Evolutionary conservation across 2,113 vertebrate genomes (phyloP).

Genomic region (Osmerus eperlanus): DNA sequence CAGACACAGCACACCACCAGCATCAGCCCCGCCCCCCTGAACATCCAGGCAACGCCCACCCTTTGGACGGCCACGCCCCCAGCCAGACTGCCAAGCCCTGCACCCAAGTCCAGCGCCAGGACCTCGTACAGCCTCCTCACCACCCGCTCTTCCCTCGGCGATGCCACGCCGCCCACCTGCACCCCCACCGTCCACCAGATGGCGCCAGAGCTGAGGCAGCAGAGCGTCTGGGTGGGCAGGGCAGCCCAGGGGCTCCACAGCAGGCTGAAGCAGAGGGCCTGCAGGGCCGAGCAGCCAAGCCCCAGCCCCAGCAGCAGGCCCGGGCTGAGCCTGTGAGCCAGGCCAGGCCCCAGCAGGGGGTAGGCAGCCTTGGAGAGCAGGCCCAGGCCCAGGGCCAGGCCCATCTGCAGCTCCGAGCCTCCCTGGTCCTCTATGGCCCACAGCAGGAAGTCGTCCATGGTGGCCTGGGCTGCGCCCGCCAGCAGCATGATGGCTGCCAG

Average conservation of each 20-base stretch:
- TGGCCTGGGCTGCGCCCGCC: slow-evolving; percentile 54
- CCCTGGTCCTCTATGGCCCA: slow-evolving; percentile 86
- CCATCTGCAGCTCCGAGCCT: slow-evolving; percentile 80
- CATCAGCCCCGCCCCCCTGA: slow-evolving; percentile 54
- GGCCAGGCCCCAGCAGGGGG: slow-evolving; percentile 51
- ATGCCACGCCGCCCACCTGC: slow-evolving; percentile 71
- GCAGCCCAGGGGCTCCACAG: slow-evolving; percentile 77
- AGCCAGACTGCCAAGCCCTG: slow-evolving; percentile 74
- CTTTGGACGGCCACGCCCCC: slow-evolving; percentile 71
- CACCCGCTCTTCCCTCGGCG: slow-evolving; percentile 70
- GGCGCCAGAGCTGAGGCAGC: slow-evolving; percentile 71
- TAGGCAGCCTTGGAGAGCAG: slow-evolving; percentile 74
- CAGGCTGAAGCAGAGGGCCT: slow-evolving; percentile 85
- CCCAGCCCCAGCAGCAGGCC: slow-evolving; percentile 58
- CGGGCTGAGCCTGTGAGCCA: slow-evolving; percentile 60
- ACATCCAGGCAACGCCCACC: slow-evolving; percentile 69
- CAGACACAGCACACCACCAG: slow-evolving; percentile 73
- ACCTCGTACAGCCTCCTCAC: slow-evolving; percentile 66
- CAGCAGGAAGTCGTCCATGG: slow-evolving; percentile 79
- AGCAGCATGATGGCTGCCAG: slow-evolving; percentile 70
- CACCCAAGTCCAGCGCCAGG: slow-evolving; percentile 68
- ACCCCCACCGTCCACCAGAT: slow-evolving; percentile 78
- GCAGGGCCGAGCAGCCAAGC: slow-evolving; percentile 60
- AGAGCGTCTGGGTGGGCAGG: slow-evolving; percentile 74
- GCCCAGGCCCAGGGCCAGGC: slow-evolving; percentile 64